Base-by-base conservation (phyloP, 1,140 invertebrate species). In the Aphelinus certus region DNA sequence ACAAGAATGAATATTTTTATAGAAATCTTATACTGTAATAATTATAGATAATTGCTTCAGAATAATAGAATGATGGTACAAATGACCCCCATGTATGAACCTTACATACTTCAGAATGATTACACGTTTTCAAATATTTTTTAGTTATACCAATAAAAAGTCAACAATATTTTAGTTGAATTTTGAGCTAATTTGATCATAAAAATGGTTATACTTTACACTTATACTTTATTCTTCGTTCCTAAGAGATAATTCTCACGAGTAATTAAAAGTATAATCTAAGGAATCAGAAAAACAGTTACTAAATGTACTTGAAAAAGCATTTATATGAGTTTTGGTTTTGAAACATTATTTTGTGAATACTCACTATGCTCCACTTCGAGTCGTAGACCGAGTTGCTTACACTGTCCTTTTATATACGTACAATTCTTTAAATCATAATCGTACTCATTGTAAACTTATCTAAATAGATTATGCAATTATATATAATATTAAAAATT, bases 391-490 rank as follows among this genome's bases (percentile, higher is more conserved):
- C 48, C 26, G 7, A 7, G 53, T 57, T 64, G 61, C 49, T 70
- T 70, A n/a, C 60, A 61, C 26, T 69, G 7, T 49, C 57, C 26
- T 69, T 66, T 62, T 6, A 62, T 67, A 48, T 63, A 73, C 56
- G 56, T 69, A 74, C 26, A 63, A 74, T 75, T 70, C 55, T 26
- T 26, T 26, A 26, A 26, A 63, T 75, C 53, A 64, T 75, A 64
- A 75, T 75, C 51, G 48, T 64, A 70, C 26, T 75, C 47, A 64
- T 49, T 65, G 47, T 70, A 75, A 75, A 71, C 74, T 71, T 76
- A 76, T 71, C 69, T 71, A 71, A 69, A 71, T 71, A 58, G 67
- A 71, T 66, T 66, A 71, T 71, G 51, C 46, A 71, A 74, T 66
- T 57, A 75, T 75, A 71, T 69, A 26, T 26, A 26, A 26, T 76